Conservation (phyloP, 2,888 invertebrate species). For the Himalopsyche kuldschensis region DNA sequence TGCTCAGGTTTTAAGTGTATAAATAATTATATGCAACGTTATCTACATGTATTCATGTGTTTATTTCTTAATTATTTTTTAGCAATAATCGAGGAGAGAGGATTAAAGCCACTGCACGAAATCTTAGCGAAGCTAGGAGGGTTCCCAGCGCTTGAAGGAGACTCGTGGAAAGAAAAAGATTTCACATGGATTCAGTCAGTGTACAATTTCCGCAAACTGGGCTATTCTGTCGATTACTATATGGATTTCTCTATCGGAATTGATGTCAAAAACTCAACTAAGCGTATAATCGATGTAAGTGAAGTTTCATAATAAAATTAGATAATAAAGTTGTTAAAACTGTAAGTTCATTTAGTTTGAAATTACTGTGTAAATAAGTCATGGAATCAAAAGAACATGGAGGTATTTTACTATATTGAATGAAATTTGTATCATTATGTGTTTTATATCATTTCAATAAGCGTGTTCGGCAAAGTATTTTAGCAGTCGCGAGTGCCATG, state of each 20-base stretch:
- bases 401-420: too few relatives aligned
- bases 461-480: too few relatives aligned
- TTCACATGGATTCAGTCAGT: constrained; percentile 85
- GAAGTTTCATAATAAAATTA: background rate
- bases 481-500: too few relatives aligned
- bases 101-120: constrained; percentile 69
- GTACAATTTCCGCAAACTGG: constrained; percentile 76
- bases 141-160: constrained; percentile 88
- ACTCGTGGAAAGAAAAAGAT: constrained; percentile 67
- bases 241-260: constrained; percentile 88
- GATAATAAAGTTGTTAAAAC: too few relatives aligned
- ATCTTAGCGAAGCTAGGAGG: constrained; percentile 82
- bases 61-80: constrained; percentile 38
- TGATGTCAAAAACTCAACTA: constrained; percentile 86
- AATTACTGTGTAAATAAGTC: too few relatives aligned
- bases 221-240: constrained; percentile 88
- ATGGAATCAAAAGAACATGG: too few relatives aligned
- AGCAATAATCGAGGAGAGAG: constrained; percentile 82
- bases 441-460: too few relatives aligned
- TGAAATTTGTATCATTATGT: too few relatives aligned
- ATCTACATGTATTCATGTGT: background rate
- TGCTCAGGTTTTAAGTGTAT: too few relatives aligned
- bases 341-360: too few relatives aligned
- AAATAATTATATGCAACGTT: background rate
- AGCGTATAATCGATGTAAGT: constrained; percentile 81